phyloP scores from a whole-genome alignment of 53 echinoderm and acorn worm species.

The Astropecten irregularis region DNA sequence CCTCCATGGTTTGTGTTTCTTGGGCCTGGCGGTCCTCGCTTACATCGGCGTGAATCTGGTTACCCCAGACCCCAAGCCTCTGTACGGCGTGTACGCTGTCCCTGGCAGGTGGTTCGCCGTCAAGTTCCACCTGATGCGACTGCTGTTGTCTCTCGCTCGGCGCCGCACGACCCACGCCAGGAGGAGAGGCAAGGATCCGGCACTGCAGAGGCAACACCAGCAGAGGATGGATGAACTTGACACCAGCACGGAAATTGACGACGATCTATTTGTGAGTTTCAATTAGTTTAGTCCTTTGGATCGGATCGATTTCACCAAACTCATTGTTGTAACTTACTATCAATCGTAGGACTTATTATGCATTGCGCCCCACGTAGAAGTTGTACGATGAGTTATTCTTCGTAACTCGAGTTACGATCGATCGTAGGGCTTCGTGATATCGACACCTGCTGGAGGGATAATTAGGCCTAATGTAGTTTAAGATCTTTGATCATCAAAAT shows the following conservation, averaged over 20 bases:
- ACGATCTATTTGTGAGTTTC: slow-evolving; percentile 55
- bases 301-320: too few relatives aligned
- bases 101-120: slow-evolving; percentile 64
- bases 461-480: too few relatives aligned
- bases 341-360: too few relatives aligned
- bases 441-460: too few relatives aligned
- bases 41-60: slow-evolving; percentile 27
- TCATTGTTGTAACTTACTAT: too few relatives aligned
- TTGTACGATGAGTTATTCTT: too few relatives aligned
- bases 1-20: too few relatives aligned
- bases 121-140: slow-evolving; percentile 45
- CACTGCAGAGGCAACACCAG: background rate
- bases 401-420: too few relatives aligned
- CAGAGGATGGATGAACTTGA: slow-evolving; percentile 26
- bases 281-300: too few relatives aligned
- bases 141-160: slow-evolving; percentile 40
- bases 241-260: slow-evolving; percentile 20
- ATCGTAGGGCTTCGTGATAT: too few relatives aligned
- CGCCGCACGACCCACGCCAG: slow-evolving; percentile 4
- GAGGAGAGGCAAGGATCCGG: background rate
- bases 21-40: background rate
- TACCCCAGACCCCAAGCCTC: slow-evolving; percentile 3
- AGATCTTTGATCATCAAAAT: too few relatives aligned
- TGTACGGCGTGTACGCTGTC: slow-evolving; percentile 63
- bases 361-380: too few relatives aligned